phyloP scores from a whole-genome alignment of 2,888 invertebrate species.

The Papilio elwesi region DNA sequence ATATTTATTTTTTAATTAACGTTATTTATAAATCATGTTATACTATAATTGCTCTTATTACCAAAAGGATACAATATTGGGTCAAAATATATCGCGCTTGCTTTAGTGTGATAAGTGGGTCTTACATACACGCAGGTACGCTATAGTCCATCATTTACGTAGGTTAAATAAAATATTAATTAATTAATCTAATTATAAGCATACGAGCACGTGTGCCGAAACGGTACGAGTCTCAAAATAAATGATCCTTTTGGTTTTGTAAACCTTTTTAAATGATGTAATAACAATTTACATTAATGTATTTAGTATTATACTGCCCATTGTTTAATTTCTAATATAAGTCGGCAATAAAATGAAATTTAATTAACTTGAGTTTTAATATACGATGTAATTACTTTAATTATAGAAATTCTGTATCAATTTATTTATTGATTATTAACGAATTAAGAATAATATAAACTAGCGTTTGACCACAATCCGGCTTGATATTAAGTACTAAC shows the following conservation, averaged over 20 bases:
- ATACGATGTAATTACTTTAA: not conserved
- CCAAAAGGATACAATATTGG: too few species aligned
- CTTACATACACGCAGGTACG: too few species aligned
- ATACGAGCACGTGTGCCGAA: constrained; percentile 7
- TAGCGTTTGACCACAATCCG: too few species aligned
- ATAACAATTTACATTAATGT: constrained; percentile 16
- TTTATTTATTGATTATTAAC: too few species aligned
- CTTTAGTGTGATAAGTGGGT: too few species aligned
- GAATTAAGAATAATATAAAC: too few species aligned
- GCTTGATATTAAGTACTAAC: too few species aligned
- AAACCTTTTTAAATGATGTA: constrained; percentile 7
- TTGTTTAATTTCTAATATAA: not conserved
- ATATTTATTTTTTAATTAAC: too few species aligned
- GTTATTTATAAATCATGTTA: too few species aligned
- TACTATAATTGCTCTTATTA: too few species aligned
- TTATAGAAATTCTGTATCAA: not conserved
- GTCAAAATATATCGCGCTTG: too few species aligned
- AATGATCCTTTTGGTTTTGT: constrained; percentile 15
- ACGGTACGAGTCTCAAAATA: constrained; percentile 6
- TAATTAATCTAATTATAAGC: not conserved
- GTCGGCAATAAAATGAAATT: not conserved
- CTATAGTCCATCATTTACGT: too few species aligned
- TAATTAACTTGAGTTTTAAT: not conserved
- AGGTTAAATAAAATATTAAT: not conserved
- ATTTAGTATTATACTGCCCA: not conserved